phyloP scores from a whole-genome alignment of 2,888 invertebrate species.

The Leucophora obtusa region DNA sequence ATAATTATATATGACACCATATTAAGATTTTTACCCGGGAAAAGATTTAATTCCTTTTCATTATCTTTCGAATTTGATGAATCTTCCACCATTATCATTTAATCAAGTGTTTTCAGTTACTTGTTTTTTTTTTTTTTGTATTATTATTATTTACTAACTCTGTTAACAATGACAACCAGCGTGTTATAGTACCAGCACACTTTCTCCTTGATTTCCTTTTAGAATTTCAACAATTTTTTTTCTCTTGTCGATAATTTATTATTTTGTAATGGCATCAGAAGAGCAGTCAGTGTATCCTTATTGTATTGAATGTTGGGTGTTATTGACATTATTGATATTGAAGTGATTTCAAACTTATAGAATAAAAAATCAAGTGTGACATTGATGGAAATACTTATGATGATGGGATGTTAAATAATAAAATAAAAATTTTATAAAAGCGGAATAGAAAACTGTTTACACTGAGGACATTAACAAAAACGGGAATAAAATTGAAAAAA shows the following conservation, averaged over 20 bases:
- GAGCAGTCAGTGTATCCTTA: slow-evolving; percentile 25
- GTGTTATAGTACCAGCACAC: neutral
- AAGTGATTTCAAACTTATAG: slow-evolving; percentile 25
- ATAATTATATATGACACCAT: too few species aligned
- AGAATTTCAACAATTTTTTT: neutral
- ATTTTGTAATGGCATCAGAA: slow-evolving; percentile 35
- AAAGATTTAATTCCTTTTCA: neutral
- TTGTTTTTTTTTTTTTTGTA: slow-evolving; percentile 38
- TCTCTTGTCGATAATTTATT: slow-evolving; percentile 32
- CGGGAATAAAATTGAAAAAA: too few species aligned
- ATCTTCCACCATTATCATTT: slow-evolving; percentile 29
- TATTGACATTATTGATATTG: slow-evolving; percentile 39
- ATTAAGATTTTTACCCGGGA: too few species aligned
- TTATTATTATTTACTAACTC: neutral
- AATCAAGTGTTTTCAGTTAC: slow-evolving; percentile 40
- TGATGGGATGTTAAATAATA: neutral
- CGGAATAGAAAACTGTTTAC: neutral
- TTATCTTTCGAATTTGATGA: slow-evolving; percentile 10
- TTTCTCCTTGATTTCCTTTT: neutral
- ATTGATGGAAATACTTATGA: slow-evolving; percentile 23
- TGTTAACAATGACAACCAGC: neutral
- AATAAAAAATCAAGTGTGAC: slow-evolving; percentile 1
- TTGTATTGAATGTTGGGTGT: neutral
- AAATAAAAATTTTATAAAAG: neutral
- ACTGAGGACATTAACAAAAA: neutral